Evolutionary conservation across 2,797 vertebrate genomes (phyloP), one percentile per base, ranked within the genome.

Genomic region (Malacoctenus gilli): DNA sequence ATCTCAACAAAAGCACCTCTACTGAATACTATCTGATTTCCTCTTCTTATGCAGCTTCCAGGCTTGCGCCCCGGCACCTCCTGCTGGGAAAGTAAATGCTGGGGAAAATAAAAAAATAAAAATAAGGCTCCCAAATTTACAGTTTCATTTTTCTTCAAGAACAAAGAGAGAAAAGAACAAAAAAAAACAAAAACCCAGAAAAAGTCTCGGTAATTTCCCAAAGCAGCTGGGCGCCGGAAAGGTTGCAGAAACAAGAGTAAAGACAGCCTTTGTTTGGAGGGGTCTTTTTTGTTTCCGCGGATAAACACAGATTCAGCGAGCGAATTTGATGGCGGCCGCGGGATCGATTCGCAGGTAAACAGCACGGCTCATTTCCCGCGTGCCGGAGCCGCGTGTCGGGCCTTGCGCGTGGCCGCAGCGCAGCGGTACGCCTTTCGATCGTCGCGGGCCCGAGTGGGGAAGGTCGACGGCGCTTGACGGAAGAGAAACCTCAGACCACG

Each of bases 261-360:
- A 59, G 5, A 12, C 13, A 21, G 9, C 25, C 36, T 65, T 62
- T 41, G 19, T 42, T 25, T 3, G n/a, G n/a, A n/a, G n/a, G 3
- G 2, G 18, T 39, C 15, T 46, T 14, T 60, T 61, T 65, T 5
- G 32, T 30, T 22, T 41, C n/a, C 15, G 14, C 0, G 14, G 28
- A 53, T 37, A 20, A 40, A 40, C 53, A 34, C 11, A 59, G 8
- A 19, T 44, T 36, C 21, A 28, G 4, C 8, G 9, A 19, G 30
- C 15, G 14, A 36, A 43, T 66, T 68, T 57, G 38, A 28, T 1
- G 13, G 11, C 28, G 18, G 19, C 32, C 43, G 34, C 19, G 19
- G 22, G 39, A 48, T 51, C 13, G 13, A 60, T 64, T 52, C 19
- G 35, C n/a, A 51, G 59, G 43, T 43, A 59, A 72, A 62, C 14